Evolutionary conservation across 1,140 invertebrate genomes (phyloP), one percentile per base, ranked within the genome.

Genomic region (Thrips palmi): DNA sequence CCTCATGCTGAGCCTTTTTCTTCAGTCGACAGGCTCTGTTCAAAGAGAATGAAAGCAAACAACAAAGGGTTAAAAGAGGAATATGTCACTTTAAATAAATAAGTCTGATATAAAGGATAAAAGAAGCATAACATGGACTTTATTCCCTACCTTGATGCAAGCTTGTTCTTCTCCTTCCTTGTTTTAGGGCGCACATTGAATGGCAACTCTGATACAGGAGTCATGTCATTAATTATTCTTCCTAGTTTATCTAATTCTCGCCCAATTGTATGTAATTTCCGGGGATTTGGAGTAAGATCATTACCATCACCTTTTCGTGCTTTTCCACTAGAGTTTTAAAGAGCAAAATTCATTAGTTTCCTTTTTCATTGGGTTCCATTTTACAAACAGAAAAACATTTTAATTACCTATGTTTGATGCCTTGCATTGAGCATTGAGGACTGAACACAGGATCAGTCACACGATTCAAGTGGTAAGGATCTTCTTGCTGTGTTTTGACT

Each of bases 291-390:
- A 2, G 86, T 93, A 37, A 97, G 64, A 60, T 97, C 92, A 57
- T 97, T 97, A 15, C 93, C 93, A 63, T 97, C 91, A 11, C 93
- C 93, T 60, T 92, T 86, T 33, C 92, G 69, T 31, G 89, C 88
- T 64, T 96, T 94, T 4, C 87, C 87, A 54, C 87, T 84, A 52
- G 53, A 49, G 45, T 33, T 19, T 33, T 33, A 4, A 2, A 2
- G 29, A 36, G n/a, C 11, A 18, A 21, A 21, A 5, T 1, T 2
- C n/a, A 27, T 27, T 27, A 27, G n/a, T n/a, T 27, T 27, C 25
- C 10, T 27, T 27, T n/a, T 27, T 27, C 10, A 10, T n/a, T 27
- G 25, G 10, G 25, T n/a, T 27, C n/a, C 10, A 27, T 27, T 27
- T n/a, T 27, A 10, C 10, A 10, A 12, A 29, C 12, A 30, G 32